A percentile compares a stretch with the other conserved stretches of the same genome.
These are phyloP conservation scores for Pristionchus pacificus DNA, from an alignment of 1,140 invertebrate genomes.

Conservation along the genomic window DNA sequence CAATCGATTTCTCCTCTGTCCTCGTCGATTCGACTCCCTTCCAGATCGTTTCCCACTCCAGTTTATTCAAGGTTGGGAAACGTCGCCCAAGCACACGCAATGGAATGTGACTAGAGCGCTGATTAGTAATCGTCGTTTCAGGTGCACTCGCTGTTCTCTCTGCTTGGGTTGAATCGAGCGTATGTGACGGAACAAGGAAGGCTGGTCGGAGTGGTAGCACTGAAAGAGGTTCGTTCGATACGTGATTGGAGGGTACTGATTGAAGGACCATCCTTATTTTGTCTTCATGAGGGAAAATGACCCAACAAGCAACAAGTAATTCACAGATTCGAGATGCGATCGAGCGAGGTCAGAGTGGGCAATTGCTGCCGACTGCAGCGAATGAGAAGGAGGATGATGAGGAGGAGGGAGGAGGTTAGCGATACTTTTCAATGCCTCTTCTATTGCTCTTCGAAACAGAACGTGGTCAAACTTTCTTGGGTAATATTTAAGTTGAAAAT, in stretches of 20 bases:
- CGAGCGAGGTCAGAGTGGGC: not conserved
- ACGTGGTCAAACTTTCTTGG: too few species aligned
- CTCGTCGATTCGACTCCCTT: constrained; percentile 95
- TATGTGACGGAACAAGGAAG: constrained; percentile 92
- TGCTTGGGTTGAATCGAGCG: constrained; percentile 88
- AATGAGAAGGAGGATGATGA: not conserved
- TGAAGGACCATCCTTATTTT: too few species aligned
- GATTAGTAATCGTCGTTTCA: too few species aligned
- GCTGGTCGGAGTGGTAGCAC: constrained; percentile 84
- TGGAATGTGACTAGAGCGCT: too few species aligned
- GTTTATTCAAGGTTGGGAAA: constrained; percentile 84
- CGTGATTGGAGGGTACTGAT: too few species aligned
- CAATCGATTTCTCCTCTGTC: constrained; percentile 78
- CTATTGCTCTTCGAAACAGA: too few species aligned
- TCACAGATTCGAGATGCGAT: not conserved
- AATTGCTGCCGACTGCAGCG: not conserved
- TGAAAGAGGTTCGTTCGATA: constrained; percentile 85
- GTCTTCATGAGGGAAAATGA: too few species aligned
- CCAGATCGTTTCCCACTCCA: constrained; percentile 87
- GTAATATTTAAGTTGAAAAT: too few species aligned
- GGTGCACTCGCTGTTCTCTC: constrained; percentile 87
- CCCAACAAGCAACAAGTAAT: too few species aligned
- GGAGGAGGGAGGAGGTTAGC: too few species aligned
- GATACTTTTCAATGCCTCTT: too few species aligned
- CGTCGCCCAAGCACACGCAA: too few species aligned